A percentile compares a stretch with the other conserved stretches of the same genome.
Evolutionary conservation across 2,113 vertebrate species (phyloP).

Genomic region (Apeltes quadracus): DNA sequence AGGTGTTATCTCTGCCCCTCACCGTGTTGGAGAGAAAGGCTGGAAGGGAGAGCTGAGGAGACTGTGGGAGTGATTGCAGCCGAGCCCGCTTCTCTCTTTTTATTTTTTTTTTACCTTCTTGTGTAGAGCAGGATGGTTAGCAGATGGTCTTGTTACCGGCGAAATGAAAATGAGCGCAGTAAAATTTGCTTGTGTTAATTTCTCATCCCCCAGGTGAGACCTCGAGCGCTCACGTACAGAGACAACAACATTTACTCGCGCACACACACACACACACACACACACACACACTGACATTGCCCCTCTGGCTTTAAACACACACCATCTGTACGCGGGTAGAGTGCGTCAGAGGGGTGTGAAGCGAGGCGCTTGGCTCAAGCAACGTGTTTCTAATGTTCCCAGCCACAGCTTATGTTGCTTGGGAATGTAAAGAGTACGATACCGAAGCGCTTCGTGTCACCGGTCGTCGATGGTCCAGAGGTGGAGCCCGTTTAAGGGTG

Average conservation of each 20-base stretch:
- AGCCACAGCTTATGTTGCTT: slow-evolving; percentile 75
- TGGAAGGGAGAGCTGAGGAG: slow-evolving; percentile 29
- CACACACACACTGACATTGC: slow-evolving; percentile 43
- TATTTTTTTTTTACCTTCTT: slow-evolving; percentile 5
- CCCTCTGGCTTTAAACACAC: slow-evolving; percentile 69
- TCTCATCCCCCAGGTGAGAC: slow-evolving; percentile 82
- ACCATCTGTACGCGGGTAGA: slow-evolving; percentile 74
- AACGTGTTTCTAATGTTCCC: slow-evolving; percentile 73
- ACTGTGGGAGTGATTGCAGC: slow-evolving; percentile 62
- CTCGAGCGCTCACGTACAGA: slow-evolving; percentile 33
- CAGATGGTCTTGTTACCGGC: slow-evolving; percentile 87
- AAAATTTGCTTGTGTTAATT: slow-evolving; percentile 86
- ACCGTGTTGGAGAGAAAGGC: slow-evolving; percentile 58
- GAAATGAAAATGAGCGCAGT: slow-evolving; percentile 85
- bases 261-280: slow-evolving; percentile 26
- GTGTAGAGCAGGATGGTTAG: slow-evolving; percentile 75
- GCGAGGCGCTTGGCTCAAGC: slow-evolving; percentile 63
- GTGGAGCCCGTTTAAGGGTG: slow-evolving; percentile 57
- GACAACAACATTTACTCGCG: slow-evolving; percentile 33
- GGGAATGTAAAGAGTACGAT: slow-evolving; percentile 72
- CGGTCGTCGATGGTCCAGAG: slow-evolving; percentile 66
- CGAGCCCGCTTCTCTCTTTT: slow-evolving; percentile 47
- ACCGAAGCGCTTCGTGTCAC: slow-evolving; percentile 61
- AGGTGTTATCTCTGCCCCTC: slow-evolving; percentile 77
- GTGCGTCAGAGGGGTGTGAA: slow-evolving; percentile 74